Base-by-base conservation (phyloP, 2,888 invertebrate genomes). In the Drosophila fulvimacula region DNA sequence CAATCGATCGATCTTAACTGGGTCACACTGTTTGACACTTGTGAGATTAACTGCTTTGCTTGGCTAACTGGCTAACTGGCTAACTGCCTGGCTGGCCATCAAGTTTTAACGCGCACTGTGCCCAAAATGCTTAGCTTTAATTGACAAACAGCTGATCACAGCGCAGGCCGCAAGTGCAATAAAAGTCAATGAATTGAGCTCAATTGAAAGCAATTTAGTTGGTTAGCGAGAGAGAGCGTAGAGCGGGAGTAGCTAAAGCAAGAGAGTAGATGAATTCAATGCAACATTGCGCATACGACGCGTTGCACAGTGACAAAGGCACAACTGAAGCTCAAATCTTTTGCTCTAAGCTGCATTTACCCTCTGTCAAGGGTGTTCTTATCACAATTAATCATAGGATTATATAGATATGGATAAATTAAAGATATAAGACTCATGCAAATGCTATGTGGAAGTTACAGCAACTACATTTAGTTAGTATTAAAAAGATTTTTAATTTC, bases 141-240 rank as follows among this genome's bases (percentile, higher is more conserved):
- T 27, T 21, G 61, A 60, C 38, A 41, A 55, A 51, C 69, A 74
- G 68, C 81, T 80, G 72, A 66, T 72, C 67, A 55, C 77, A 69
- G 73, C 67, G 80, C 85, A 15, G 13, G 9, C 24, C n/a, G 13
- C 48, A 82, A 90, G 88, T 89, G 90, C 87, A 90, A 89, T 88
- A 82, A 88, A 66, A 75, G 60, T 69, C 66, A 74, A 67, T 76
- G 81, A 84, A 90, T 90, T 89, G 79, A 79, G 88, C 83, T 85
- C 82, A 90, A 90, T 90, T 90, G 88, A 76, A 82, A 67, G 82
- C 82, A 90, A 90, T 90, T 90, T 82, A 67, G 75, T 38, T 27
- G 52, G 32, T 52, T 17, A 44, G 13, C 3, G 21, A 39, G 21
- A 24, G 34, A 13, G 41, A 30, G 1, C 51, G 19, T n/a, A 19